A percentile compares a stretch with the other conserved stretches of the same genome.
These are phyloP conservation scores for Corvus hawaiiensis DNA, from an alignment of 2,113 vertebrate species.

Conservation along the genomic window DNA sequence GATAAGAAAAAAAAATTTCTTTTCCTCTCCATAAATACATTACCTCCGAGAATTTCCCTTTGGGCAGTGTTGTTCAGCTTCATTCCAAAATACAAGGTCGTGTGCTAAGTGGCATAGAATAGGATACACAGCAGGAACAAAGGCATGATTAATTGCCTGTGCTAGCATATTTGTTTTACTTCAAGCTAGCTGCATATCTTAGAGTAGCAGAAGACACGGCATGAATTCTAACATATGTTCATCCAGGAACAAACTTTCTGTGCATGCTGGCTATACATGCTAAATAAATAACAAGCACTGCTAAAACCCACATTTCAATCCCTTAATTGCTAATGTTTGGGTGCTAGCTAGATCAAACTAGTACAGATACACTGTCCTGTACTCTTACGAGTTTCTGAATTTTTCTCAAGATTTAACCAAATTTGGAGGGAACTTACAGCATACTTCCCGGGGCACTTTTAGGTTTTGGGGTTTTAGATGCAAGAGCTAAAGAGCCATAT, in stretches of 20 bases:
- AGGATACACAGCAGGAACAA: neutral
- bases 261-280: neutral
- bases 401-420: neutral
- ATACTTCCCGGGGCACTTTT: neutral
- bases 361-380: neutral
- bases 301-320: neutral
- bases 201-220: neutral
- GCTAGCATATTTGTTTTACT: neutral
- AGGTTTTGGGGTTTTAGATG: neutral
- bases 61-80: neutral
- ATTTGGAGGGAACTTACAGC: neutral
- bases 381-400: neutral
- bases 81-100: neutral
- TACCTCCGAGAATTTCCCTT: neutral
- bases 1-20: neutral
- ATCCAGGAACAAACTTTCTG: neutral
- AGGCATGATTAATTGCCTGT: conserved; percentile 25
- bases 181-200: neutral
- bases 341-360: neutral
- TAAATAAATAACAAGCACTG: neutral
- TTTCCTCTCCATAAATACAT: neutral
- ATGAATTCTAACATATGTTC: neutral
- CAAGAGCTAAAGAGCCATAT: neutral
- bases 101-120: neutral
- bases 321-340: neutral